Evolutionary conservation across 2,797 vertebrate species (phyloP).

Genomic region (Microcaecilia unicolor): DNA sequence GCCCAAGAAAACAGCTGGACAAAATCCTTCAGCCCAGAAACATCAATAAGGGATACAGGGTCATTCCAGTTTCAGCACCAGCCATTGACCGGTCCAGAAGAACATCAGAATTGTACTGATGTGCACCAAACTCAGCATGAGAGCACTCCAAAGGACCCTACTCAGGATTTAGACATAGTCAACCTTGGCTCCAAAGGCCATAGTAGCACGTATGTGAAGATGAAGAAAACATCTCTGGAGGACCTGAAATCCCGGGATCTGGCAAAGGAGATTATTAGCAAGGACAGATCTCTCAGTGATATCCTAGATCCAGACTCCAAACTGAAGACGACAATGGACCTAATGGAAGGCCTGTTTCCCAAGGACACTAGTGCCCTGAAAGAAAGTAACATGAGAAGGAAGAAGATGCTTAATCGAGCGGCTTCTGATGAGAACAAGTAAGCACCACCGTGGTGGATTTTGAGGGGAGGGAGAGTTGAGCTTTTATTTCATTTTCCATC

Average conservation of each 20-base stretch:
- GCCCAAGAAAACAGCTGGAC: background rate
- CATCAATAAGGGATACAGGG: background rate
- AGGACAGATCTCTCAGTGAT: conserved; percentile 72
- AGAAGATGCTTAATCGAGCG: conserved; percentile 28
- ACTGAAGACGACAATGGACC: conserved; percentile 77
- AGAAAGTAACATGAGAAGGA: conserved; percentile 40
- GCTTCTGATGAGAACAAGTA: conserved; percentile 24
- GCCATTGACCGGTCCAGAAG: background rate
- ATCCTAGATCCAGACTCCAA: conserved; percentile 75
- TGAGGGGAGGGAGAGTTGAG: no score
- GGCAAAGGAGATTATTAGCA: conserved; percentile 70
- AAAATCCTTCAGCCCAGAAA: background rate
- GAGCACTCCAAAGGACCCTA: background rate
- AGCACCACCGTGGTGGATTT: conserved; percentile 13
- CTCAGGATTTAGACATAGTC: background rate
- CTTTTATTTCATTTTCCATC: no score
- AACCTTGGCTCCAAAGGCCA: background rate
- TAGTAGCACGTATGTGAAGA: conserved; percentile 13
- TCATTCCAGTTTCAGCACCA: conserved; percentile 2
- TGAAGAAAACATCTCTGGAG: conserved; percentile 56
- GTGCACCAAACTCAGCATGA: background rate
- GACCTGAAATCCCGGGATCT: conserved; percentile 73
- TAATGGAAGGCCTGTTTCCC: conserved; percentile 85
- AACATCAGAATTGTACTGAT: background rate
- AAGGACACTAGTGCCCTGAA: conserved; percentile 33